Evolutionary conservation across 2,797 vertebrate species (phyloP).

Genomic region (Enoplosus armatus): DNA sequence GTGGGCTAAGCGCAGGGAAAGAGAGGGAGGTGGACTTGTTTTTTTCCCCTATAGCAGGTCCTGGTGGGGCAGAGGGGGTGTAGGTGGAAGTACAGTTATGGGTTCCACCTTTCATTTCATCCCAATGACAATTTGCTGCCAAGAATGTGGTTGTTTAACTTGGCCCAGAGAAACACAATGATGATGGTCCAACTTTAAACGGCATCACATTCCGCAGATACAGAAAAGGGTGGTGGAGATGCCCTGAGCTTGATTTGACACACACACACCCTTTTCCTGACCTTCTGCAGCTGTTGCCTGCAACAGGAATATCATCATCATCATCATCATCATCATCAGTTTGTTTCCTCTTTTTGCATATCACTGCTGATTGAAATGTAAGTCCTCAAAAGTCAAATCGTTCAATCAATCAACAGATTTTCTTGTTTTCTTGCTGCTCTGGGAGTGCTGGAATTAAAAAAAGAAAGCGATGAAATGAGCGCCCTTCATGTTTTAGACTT

Average conservation of each 20-base stretch:
- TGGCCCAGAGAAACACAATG: constrained; percentile 60
- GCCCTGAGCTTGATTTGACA: constrained; percentile 60
- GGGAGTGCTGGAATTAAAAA: constrained; percentile 35
- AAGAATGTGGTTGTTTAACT: constrained; percentile 81
- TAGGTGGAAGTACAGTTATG: constrained; percentile 64
- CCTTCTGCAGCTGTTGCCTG: constrained; percentile 68
- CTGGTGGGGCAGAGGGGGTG: constrained; percentile 64
- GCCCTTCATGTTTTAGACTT: constrained; percentile 65
- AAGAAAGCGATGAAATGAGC: constrained; percentile 47
- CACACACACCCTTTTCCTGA: constrained; percentile 61
- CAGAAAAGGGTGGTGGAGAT: constrained; percentile 58
- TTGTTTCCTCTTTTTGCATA: constrained; percentile 28
- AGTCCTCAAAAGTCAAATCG: constrained; percentile 30
- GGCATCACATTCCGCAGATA: constrained; percentile 58
- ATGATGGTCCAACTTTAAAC: constrained; percentile 54
- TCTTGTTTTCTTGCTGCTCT: constrained; percentile 30
- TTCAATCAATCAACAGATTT: constrained; percentile 54
- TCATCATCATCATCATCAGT: constrained; percentile 27
- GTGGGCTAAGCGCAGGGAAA: constrained; percentile 47
- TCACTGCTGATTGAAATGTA: constrained; percentile 56
- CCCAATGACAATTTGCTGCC: constrained; percentile 76
- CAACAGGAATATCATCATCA: constrained; percentile 55
- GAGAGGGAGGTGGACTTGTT: constrained; percentile 77
- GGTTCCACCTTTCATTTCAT: constrained; percentile 79
- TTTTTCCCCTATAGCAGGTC: constrained; percentile 70